phyloP scores from a whole-genome alignment of 2,113 vertebrate species.

The Gnathonemus echidnorhynchus region DNA sequence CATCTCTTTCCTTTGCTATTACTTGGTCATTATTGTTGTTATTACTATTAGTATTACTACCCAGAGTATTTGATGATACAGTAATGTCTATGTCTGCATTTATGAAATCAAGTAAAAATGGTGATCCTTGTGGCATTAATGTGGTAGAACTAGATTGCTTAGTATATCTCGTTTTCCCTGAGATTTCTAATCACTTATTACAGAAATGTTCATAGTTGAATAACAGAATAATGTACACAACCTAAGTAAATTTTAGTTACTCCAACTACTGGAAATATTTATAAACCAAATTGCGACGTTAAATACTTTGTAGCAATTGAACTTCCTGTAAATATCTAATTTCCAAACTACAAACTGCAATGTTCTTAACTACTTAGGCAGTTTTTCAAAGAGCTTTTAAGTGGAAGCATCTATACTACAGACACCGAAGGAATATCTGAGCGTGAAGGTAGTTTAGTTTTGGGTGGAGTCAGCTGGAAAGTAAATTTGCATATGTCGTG shows the following conservation, averaged over 20 bases:
- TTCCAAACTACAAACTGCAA: neutral
- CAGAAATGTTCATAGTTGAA: neutral
- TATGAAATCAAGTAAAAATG: neutral
- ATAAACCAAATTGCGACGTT: neutral
- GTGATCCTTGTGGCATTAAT: neutral
- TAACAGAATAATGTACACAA: neutral
- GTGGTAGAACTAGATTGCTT: neutral
- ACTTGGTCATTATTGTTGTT: conserved; percentile 6
- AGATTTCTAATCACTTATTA: neutral
- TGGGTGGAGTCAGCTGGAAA: neutral
- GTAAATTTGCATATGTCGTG: neutral
- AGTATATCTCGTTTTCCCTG: neutral
- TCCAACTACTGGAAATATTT: neutral
- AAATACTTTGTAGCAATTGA: neutral
- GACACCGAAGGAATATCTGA: neutral
- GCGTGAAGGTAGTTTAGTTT: neutral
- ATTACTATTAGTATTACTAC: conserved; percentile 11
- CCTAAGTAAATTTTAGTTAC: neutral
- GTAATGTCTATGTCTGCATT: neutral
- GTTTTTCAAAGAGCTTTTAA: neutral
- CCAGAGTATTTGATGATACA: neutral
- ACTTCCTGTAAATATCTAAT: neutral
- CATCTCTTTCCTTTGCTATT: neutral
- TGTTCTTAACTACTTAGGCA: neutral
- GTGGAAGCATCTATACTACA: neutral